Base-by-base conservation (phyloP, 35 echinoderm and acorn worm genomes). In the Heliocidaris tuberculata region DNA sequence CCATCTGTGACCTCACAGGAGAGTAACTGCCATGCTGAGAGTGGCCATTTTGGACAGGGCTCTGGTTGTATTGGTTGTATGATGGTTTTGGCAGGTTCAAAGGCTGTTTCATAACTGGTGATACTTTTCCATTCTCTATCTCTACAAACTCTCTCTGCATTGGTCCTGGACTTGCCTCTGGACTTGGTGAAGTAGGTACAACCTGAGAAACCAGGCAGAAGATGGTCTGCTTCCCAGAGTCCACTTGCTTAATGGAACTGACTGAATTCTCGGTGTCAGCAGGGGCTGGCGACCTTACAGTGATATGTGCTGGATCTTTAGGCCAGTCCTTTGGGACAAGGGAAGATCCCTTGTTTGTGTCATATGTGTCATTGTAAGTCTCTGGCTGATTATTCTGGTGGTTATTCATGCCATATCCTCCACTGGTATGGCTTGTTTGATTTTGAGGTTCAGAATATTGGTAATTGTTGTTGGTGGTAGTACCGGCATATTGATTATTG, bases 191-290 rank as follows among this genome's bases (percentile, higher is more conserved):
- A n/a, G 91, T 93, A 19, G 91, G 91, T 48, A 93, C 91, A 3
- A 93, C 91, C 30, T 93, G 91, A n/a, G 91, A 93, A 13, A 93
- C 91, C 50, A 93, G 91, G 91, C 91, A 93, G 24, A 93, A 93
- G 47, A 93, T 93, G 30, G 91, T 93, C 50, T 93, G 91, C 30
- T 93, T 93, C 17, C 91, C 91, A 93, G 91, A 93, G 50, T 93
- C 91, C 24, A 49, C 50, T 48, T 93, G 91, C 13, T 93, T 50
- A 52, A 50, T 13, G 13, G 91, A 50, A 93, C 27, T 93, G 47
- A 93, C 91, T 47, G 87, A 32, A 93, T 93, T 93, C 11, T 30
- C 50, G 2, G 47, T 9, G 5, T 93, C 91, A 19, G 1, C n/a
- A 93, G 49, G 49, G 27, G 13, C 21, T 93, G 91, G 91, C 15